Conservation (phyloP, 1,140 invertebrate species). For the Anadara kagoshimensis region DNA sequence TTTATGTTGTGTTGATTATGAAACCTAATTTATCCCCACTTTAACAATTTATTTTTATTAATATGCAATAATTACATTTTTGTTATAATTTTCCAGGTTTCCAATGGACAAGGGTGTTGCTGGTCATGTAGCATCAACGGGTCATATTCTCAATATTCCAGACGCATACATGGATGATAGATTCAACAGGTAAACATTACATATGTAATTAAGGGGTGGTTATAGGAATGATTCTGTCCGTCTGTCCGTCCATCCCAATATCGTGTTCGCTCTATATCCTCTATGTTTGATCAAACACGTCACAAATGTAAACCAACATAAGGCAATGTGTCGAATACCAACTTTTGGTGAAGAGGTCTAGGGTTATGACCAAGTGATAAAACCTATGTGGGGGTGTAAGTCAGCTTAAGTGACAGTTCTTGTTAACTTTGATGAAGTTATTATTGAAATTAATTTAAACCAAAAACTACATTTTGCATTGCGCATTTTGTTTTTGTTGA, state of each 20-base stretch:
- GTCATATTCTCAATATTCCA: constrained; percentile 88
- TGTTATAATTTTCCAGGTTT: constrained; percentile 81
- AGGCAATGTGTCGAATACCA: too few relatives aligned
- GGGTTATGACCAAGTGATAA: background rate
- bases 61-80: too few relatives aligned
- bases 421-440: background rate
- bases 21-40: too few relatives aligned
- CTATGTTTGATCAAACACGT: too few relatives aligned
- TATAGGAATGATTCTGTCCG: too few relatives aligned
- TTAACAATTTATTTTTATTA: too few relatives aligned
- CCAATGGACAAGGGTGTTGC: constrained; percentile 98
- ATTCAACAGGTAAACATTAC: constrained; percentile 83
- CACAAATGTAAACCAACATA: too few relatives aligned
- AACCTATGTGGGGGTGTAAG: background rate
- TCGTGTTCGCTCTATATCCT: too few relatives aligned
- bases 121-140: constrained; percentile 95
- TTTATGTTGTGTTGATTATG: too few relatives aligned
- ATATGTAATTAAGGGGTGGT: too few relatives aligned
- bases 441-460: background rate
- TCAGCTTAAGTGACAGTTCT: background rate
- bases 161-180: constrained; percentile 93
- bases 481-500: background rate
- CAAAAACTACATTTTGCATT: too few relatives aligned
- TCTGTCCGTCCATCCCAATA: too few relatives aligned
- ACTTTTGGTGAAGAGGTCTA: background rate